Evolutionary conservation across 30 jellyfish, hydroid and myxozoan genomes (phyloP), one percentile per base, ranked within the genome.

Genomic region (Aurelia coerulea): DNA sequence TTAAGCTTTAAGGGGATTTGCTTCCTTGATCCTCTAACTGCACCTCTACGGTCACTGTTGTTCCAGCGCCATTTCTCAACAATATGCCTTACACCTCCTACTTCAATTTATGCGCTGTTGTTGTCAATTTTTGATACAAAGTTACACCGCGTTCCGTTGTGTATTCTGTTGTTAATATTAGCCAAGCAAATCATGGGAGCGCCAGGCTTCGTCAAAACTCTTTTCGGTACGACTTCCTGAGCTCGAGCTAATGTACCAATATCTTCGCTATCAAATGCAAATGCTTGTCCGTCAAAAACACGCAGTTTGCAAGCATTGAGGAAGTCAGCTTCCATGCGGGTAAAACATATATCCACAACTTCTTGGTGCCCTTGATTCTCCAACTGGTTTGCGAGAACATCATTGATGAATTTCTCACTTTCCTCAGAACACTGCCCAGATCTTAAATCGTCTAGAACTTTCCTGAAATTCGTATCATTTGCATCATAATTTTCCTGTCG

Each of bases 111-210:
- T 29, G 76, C 76, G 6, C 7, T 65, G 15, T 29, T 42, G 5
- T 31, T 29, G 41, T 65, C 76, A 12, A 65, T 65, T 65, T 65
- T 65, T 31, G 34, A 15, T n/a, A 65, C 76, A 15, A 65, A 65
- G n/a, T 14, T 65, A 31, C 76, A 65, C 41, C 76, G 34, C 35
- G 76, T 65, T 17, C 76, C 76, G 35, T 65, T 65, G 41, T 65
- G 76, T 42, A 65, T 17, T 34, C 35, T 34, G 76, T 42, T 65
- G 35, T 15, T 15, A 42, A 65, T 65, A 46, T 65, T 65, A 65
- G 76, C 76, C 35, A 65, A 65, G 35, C 76, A 60, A 15, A 60
- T 60, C 69, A 60, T 60, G 69, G 69, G 69, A 60, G 69, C 69
- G 32, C 32, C 4, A 65, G 35, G 50, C 35, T 65, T 65, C 41